A percentile compares a stretch with the other conserved stretches of the same genome.
phyloP scores from a whole-genome alignment of 1,140 invertebrate species.

The Thaumetopoea pityocampa region DNA sequence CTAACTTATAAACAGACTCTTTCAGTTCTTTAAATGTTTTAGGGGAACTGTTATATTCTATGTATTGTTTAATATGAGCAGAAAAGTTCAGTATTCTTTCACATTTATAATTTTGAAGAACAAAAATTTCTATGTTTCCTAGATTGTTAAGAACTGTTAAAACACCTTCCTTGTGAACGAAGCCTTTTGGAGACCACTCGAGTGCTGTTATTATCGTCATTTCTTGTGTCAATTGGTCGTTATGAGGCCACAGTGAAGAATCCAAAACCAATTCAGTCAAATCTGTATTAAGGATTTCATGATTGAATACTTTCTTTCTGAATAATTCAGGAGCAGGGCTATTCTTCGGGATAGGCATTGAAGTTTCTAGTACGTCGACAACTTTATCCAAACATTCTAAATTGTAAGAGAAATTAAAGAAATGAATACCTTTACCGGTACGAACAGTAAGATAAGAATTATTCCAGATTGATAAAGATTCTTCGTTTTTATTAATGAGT shows the following conservation, averaged over 20 bases:
- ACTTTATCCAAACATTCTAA: slow-evolving; percentile 45
- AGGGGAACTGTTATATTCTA: slow-evolving; percentile 16
- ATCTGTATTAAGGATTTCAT: slow-evolving; percentile 40
- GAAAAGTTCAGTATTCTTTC: slow-evolving; percentile 37
- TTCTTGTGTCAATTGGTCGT: slow-evolving; percentile 33
- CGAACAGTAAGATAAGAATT: slow-evolving; percentile 34
- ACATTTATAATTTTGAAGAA: slow-evolving; percentile 26
- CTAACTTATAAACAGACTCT: slow-evolving; percentile 30
- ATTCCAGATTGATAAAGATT: slow-evolving; percentile 32
- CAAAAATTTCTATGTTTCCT: slow-evolving; percentile 48
- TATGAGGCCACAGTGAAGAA: slow-evolving; percentile 52
- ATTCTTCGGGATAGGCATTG: slow-evolving; percentile 27
- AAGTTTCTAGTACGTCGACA: slow-evolving; percentile 37
- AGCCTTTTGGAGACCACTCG: slow-evolving; percentile 41
- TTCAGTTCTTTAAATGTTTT: slow-evolving; percentile 31
- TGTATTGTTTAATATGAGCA: slow-evolving; percentile 26
- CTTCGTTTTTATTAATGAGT: slow-evolving; percentile 40
- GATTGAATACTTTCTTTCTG: slow-evolving; percentile 26
- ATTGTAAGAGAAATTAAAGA: slow-evolving; percentile 45
- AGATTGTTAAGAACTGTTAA: slow-evolving; percentile 51
- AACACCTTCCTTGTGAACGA: slow-evolving; percentile 33
- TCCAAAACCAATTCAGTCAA: slow-evolving; percentile 46
- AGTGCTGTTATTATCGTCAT: slow-evolving; percentile 29
- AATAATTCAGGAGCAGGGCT: slow-evolving; percentile 38
- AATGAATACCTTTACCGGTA: slow-evolving; percentile 36